A percentile compares a stretch with the other conserved stretches of the same genome.
These are phyloP conservation scores for Agonopterix subpropinquella DNA, from an alignment of 2,888 invertebrate species.

Conservation along the genomic window DNA sequence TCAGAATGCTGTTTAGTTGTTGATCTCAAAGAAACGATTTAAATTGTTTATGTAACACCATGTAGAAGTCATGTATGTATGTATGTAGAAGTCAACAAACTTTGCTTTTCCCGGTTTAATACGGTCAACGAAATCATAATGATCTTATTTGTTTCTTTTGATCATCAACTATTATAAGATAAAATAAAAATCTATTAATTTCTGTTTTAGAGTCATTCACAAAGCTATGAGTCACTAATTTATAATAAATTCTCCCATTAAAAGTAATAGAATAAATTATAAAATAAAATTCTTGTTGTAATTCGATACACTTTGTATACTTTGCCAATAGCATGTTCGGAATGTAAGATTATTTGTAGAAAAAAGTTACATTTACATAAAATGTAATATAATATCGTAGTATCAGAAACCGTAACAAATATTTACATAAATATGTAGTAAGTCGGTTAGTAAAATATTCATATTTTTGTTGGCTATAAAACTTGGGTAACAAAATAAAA, in stretches of 20 bases:
- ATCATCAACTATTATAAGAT: conserved; percentile 3
- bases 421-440: conserved; percentile 14
- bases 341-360: conserved; percentile 20
- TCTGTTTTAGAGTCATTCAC: conserved; percentile 6
- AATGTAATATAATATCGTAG: conserved; percentile 10
- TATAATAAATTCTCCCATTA: conserved; percentile 10
- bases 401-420: conserved; percentile 11
- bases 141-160: conserved; percentile 7
- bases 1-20: no score
- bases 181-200: conserved; percentile 9
- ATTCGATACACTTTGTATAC: conserved; percentile 11
- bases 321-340: conserved; percentile 11
- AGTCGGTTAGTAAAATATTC: conserved; percentile 2
- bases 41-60: no score
- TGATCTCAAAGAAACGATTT: no score
- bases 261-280: conserved; percentile 12
- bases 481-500: neutral
- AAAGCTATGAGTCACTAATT: conserved; percentile 8
- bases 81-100: no score
- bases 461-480: neutral
- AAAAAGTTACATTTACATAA: conserved; percentile 15
- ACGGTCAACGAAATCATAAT: neutral
- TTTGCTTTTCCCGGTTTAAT: no score
- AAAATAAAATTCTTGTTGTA: conserved; percentile 10
- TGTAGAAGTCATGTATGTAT: no score